These are phyloP conservation scores for Thecophora atra DNA, from an alignment of 2,888 invertebrate species.

Conservation along the genomic window DNA sequence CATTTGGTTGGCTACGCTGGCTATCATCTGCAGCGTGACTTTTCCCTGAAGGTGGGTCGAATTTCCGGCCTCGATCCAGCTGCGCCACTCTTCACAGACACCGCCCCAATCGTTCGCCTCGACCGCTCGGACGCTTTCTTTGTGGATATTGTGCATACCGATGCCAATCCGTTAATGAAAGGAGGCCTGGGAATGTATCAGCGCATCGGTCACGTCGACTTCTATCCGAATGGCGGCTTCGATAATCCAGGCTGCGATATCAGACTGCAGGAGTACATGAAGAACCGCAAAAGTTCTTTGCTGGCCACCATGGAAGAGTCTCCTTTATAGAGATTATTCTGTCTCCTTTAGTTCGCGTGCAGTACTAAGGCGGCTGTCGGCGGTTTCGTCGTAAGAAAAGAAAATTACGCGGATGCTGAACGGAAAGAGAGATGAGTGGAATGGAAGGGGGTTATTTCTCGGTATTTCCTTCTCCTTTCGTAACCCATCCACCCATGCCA, in stretches of 20 bases:
- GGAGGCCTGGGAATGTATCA: conserved; percentile 84
- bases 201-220: conserved; percentile 88
- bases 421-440: no score
- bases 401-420: no score
- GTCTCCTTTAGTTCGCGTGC: no score
- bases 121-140: conserved; percentile 87
- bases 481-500: no score
- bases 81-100: conserved; percentile 87
- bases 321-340: no score
- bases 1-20: conserved; percentile 89
- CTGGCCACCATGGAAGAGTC: conserved; percentile 69
- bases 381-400: no score
- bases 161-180: conserved; percentile 80
- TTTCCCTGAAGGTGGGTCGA: conserved; percentile 76
- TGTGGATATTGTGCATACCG: conserved; percentile 91
- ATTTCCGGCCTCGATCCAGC: conserved; percentile 93
- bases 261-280: conserved; percentile 73
- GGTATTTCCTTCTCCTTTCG: no score
- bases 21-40: conserved; percentile 75
- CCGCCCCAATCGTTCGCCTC: conserved; percentile 80
- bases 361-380: no score
- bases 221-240: conserved; percentile 92
- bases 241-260: conserved; percentile 77
- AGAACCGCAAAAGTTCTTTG: conserved; percentile 70
- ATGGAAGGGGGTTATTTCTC: no score